Percentiles rank a stretch among this genome's conserved stretches.
These are phyloP conservation scores for Carassius gibelio DNA, from an alignment of 2,113 vertebrate genomes.

Conservation along the genomic window DNA sequence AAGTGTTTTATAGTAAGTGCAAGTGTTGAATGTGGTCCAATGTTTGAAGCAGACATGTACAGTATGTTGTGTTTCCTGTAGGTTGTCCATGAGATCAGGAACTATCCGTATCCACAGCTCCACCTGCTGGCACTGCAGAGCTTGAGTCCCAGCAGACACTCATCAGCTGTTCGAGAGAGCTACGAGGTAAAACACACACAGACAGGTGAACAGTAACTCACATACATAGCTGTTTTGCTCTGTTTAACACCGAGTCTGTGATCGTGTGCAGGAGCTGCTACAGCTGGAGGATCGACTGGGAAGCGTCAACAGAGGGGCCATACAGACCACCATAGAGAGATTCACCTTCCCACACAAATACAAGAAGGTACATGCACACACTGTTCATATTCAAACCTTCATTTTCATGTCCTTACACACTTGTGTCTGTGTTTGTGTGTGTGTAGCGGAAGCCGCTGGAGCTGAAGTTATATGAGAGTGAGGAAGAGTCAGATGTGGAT, in stretches of 20 bases:
- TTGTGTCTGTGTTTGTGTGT: conserved; percentile 24
- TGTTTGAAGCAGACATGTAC: neutral
- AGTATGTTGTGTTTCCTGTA: conserved; percentile 56
- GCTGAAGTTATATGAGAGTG: conserved; percentile 83
- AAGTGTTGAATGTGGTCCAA: neutral
- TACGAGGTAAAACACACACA: conserved; percentile 82
- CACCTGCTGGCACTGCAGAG: conserved; percentile 95
- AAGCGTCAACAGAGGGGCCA: conserved; percentile 87
- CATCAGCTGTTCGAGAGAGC: conserved; percentile 89
- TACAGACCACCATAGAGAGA: conserved; percentile 95
- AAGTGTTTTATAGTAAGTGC: no score
- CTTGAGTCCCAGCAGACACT: conserved; percentile 88
- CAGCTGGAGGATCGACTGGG: conserved; percentile 95
- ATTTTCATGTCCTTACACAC: neutral
- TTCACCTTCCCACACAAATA: conserved; percentile 99
- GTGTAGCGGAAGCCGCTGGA: conserved; percentile 90
- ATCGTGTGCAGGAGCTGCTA: conserved; percentile 84
- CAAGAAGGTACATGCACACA: conserved; percentile 85
- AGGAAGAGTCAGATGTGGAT: conserved; percentile 91
- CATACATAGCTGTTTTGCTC: neutral
- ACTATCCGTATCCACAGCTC: conserved; percentile 95
- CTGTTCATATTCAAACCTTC: neutral
- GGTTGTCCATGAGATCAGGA: conserved; percentile 97
- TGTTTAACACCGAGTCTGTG: neutral
- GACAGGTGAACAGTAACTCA: neutral